Conservation (phyloP, 2,888 invertebrate species). For the Apamea epomidion region DNA sequence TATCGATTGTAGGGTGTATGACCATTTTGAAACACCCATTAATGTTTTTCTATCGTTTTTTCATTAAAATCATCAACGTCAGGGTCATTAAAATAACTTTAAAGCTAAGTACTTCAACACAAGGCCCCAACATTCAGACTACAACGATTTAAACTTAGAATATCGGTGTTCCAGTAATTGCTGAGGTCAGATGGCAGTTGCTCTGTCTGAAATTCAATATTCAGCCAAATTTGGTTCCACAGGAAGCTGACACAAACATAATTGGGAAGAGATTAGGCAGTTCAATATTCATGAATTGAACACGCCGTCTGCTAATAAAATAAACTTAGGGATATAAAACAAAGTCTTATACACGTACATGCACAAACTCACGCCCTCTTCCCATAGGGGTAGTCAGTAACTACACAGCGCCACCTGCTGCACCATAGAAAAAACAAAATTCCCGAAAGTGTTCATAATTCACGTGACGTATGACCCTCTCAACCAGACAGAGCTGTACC, state of each 20-base stretch:
- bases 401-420: neutral
- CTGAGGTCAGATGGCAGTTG: slow-evolving; percentile 17
- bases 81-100: neutral
- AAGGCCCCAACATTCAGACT: neutral
- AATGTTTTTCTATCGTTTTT: too few relatives aligned
- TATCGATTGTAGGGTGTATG: neutral
- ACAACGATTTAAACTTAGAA: slow-evolving; percentile 1
- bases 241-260: slow-evolving; percentile 3
- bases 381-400: neutral
- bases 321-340: neutral
- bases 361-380: too few relatives aligned
- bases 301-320: too few relatives aligned
- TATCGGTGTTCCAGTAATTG: neutral
- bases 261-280: neutral
- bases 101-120: neutral
- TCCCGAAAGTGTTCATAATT: neutral
- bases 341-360: neutral
- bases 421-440: neutral
- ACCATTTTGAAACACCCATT: neutral
- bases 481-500: neutral
- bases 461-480: neutral
- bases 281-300: neutral
- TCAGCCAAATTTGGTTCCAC: slow-evolving; percentile 8
- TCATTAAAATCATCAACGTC: too few relatives aligned
- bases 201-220: slow-evolving; percentile 12